Base-by-base conservation (phyloP, 1,140 invertebrate genomes). In the Zaprionus ghesquierei region DNA sequence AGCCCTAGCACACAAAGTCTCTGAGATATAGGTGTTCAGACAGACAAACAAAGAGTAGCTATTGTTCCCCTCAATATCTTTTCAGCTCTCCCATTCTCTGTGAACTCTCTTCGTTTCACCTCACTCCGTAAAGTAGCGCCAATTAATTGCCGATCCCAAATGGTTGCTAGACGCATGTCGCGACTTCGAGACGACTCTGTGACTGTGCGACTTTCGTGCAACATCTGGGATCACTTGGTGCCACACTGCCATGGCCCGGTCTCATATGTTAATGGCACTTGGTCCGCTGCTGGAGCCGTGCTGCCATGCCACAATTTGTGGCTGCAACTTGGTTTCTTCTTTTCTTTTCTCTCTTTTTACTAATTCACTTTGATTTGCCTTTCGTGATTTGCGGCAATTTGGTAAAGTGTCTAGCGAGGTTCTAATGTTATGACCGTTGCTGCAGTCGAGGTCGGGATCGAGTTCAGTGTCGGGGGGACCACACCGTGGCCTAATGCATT, bases 341-440 rank as follows among this genome's bases (percentile, higher is more conserved):
- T 38, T 15, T 46, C 49, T 82, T 79, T 70, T 69, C 65, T 77
- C 10, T 54, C 29, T 58, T 79, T 82, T 79, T 64, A 75, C 75
- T 80, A 81, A 81, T 86, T 86, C 80, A 86, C 82, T 79, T 86
- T 85, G 72, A 77, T 77, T 75, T 75, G 73, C 41, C 50, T 50
- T 27, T 79, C 79, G 84, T 87, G 84, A 79, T 87, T 87, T 84
- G 84, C 73, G 79, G 84, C 84, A 90, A 90, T 90, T 90, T 82
- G 59, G 63, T 87, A 82, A 90, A 90, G 87, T 90, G 87, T 90
- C 87, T 90, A 81, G 78, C 69, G 69, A 90, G 82, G 87, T 79
- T 90, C 87, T 90, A 90, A 90, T 90, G 87, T 90, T 77, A 87
- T 79, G 79, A 63, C 75, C 84, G 59, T 51, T 29, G 51, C 56